Evolutionary conservation across 2,797 vertebrate species (phyloP).

Genomic region (Gallinago nigripennis): DNA sequence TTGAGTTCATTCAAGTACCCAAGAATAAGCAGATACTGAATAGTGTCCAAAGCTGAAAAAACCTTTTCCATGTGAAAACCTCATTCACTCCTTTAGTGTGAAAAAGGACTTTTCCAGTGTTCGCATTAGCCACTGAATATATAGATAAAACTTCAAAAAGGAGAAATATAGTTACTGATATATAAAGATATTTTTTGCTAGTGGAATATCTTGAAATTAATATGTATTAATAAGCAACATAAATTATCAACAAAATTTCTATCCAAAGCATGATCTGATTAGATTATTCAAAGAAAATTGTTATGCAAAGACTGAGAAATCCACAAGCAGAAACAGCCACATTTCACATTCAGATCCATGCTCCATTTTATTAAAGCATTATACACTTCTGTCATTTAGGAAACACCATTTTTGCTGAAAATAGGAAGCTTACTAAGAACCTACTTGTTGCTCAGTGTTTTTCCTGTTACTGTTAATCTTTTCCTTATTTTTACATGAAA

Average conservation of each 20-base stretch:
- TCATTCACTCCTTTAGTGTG: neutral
- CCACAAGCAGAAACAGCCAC: neutral
- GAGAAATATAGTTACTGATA: neutral
- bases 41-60: neutral
- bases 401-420: neutral
- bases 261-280: neutral
- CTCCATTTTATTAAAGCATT: neutral
- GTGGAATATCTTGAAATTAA: neutral
- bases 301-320: neutral
- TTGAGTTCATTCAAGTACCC: neutral
- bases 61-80: neutral
- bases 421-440: neutral
- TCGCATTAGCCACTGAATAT: neutral
- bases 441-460: neutral
- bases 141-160: neutral
- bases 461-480: neutral
- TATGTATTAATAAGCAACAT: neutral
- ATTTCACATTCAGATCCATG: neutral
- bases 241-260: neutral
- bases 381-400: neutral
- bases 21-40: neutral
- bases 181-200: neutral
- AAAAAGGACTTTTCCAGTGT: neutral
- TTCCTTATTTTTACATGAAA: neutral
- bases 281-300: neutral